Evolutionary conservation across 2,888 invertebrate genomes (phyloP).

Genomic region (Noctua janthe): DNA sequence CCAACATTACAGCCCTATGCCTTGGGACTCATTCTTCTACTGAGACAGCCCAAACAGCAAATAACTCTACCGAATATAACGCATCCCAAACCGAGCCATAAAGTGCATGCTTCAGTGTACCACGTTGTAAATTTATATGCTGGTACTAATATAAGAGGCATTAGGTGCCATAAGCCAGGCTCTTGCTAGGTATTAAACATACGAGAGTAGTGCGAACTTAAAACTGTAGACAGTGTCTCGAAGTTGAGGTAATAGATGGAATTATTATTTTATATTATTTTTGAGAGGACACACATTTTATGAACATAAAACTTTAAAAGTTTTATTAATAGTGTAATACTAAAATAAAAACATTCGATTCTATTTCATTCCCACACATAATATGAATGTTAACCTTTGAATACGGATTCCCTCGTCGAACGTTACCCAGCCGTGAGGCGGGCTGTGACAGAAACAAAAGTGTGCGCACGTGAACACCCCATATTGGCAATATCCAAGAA

Average conservation of each 20-base stretch:
- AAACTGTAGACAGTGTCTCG: conserved; percentile 35
- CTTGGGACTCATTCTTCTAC: conserved; percentile 81
- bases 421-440: conserved; percentile 60
- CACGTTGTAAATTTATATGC: conserved; percentile 74
- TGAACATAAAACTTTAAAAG: background rate
- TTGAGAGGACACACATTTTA: background rate
- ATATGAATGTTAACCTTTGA: conserved; percentile 58
- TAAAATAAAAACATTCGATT: conserved; percentile 3
- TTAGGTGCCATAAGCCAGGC: conserved; percentile 66
- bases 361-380: conserved; percentile 51
- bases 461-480: conserved; percentile 84
- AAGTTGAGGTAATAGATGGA: conserved; percentile 4
- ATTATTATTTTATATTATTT: conserved; percentile 20
- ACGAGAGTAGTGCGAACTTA: conserved; percentile 40
- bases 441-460: conserved; percentile 86
- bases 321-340: no score
- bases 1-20: conserved; percentile 68
- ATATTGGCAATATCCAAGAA: conserved; percentile 90
- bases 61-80: conserved; percentile 78
- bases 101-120: conserved; percentile 75
- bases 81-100: conserved; percentile 77
- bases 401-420: conserved; percentile 56
- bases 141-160: conserved; percentile 69
- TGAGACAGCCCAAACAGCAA: conserved; percentile 76
- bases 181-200: conserved; percentile 48